A percentile compares a stretch with the other conserved stretches of the same genome.
Conservation (phyloP, 2,113 vertebrate species). For the Pithys albifrons region DNA sequence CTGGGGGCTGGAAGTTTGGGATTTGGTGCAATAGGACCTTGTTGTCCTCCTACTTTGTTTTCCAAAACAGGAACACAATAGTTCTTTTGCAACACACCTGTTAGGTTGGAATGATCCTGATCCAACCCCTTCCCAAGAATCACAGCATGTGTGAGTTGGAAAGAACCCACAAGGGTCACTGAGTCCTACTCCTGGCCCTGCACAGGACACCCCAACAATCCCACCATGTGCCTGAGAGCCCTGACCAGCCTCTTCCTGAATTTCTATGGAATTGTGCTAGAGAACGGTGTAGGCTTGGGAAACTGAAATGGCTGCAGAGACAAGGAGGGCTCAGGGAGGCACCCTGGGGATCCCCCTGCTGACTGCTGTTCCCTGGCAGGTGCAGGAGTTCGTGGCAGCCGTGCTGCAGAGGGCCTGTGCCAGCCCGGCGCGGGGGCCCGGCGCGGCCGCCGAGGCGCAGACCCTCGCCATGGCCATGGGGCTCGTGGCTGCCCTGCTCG, state of each 20-base stretch:
- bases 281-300: not conserved
- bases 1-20: not conserved
- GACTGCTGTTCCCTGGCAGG: constrained; percentile 68
- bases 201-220: not conserved
- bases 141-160: not conserved
- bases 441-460: constrained; percentile 79
- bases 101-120: not conserved
- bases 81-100: not conserved
- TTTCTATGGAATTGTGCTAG: rapidly evolving
- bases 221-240: not conserved
- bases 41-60: not conserved
- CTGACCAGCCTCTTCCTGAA: not conserved
- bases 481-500: constrained; percentile 86
- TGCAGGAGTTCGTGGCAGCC: constrained; percentile 84
- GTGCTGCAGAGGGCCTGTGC: constrained; percentile 83
- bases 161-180: too few species aligned
- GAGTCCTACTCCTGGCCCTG: not conserved
- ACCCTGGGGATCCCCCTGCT: not conserved
- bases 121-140: not conserved
- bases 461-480: constrained; percentile 92
- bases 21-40: not conserved
- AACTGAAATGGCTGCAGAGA: rapidly evolving
- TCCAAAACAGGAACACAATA: not conserved
- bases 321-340: rapidly evolving
- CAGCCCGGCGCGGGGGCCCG: constrained; percentile 50